phyloP scores from a whole-genome alignment of 2,797 vertebrate species.

The Alauda arvensis region DNA sequence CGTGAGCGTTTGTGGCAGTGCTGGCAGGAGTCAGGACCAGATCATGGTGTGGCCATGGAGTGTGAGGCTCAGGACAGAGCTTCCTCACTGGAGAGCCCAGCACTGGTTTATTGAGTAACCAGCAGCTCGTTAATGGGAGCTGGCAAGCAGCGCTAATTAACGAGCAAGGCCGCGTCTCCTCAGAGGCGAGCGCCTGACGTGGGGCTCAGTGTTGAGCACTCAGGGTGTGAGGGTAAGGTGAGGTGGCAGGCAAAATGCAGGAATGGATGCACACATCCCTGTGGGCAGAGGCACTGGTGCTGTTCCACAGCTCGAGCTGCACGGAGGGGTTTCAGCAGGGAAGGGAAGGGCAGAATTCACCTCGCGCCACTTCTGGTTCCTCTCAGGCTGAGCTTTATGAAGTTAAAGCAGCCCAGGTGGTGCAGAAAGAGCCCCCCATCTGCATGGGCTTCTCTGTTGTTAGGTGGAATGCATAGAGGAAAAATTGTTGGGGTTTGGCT shows the following conservation, averaged over 20 bases:
- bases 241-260: not conserved
- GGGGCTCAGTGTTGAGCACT: not conserved
- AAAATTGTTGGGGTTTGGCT: not conserved
- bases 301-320: not conserved
- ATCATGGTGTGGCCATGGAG: not conserved
- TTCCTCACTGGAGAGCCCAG: not conserved
- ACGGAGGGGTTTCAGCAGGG: not conserved
- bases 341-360: not conserved
- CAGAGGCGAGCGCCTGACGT: not conserved
- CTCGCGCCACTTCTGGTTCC: not conserved
- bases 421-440: no score
- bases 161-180: not conserved
- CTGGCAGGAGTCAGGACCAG: not conserved
- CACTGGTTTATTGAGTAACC: not conserved
- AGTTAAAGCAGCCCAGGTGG: not conserved
- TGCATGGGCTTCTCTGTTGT: not conserved
- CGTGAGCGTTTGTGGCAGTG: rapidly evolving
- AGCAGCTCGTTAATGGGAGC: not conserved
- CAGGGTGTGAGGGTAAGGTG: not conserved
- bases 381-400: not conserved
- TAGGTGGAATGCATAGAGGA: not conserved
- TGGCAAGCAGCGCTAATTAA: slow-evolving; percentile 5
- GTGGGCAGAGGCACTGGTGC: not conserved
- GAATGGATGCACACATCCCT: not conserved
- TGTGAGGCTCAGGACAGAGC: not conserved